phyloP scores from a whole-genome alignment of 92 coral and sea anemone species.

The Zoanthus solanderi region DNA sequence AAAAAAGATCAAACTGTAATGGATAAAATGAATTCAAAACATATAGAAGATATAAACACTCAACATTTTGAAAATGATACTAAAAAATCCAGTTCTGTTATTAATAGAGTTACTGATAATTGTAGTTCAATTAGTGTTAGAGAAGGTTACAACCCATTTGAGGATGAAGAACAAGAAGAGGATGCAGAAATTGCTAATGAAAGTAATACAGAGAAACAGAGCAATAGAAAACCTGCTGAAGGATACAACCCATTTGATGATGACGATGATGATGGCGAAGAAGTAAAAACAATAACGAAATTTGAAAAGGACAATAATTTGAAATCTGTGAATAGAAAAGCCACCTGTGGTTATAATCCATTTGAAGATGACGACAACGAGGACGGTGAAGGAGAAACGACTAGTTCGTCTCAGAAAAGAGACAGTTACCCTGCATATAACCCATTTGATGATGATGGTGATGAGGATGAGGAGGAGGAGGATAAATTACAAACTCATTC shows the following conservation, averaged over 20 bases:
- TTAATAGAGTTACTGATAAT: background rate
- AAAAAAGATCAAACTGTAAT: constrained; percentile 6
- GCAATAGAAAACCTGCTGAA: constrained; percentile 30
- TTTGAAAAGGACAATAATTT: constrained; percentile 21
- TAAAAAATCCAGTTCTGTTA: background rate
- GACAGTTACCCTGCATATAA: constrained; percentile 61
- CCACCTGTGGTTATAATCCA: constrained; percentile 78
- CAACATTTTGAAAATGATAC: background rate
- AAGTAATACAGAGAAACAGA: constrained; percentile 40
- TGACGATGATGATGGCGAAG: constrained; percentile 61
- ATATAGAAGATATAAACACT: background rate
- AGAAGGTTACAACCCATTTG: constrained; percentile 80
- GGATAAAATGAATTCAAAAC: constrained; percentile 30
- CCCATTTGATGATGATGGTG: constrained; percentile 78
- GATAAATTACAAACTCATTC: background rate
- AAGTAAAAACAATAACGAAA: constrained; percentile 17
- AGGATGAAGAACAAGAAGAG: constrained; percentile 48
- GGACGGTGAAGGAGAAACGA: constrained; percentile 13
- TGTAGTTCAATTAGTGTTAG: constrained; percentile 1
- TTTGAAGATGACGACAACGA: constrained; percentile 86
- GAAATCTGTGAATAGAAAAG: constrained; percentile 27
- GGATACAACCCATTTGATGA: constrained; percentile 67
- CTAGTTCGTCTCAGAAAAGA: constrained; percentile 30
- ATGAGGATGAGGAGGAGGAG: background rate
- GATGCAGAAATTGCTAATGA: constrained; percentile 37